A percentile compares a stretch with the other conserved stretches of the same genome.
Evolutionary conservation across 2,888 invertebrate genomes (phyloP).

Genomic region (Lepetodrilus schrolli): DNA sequence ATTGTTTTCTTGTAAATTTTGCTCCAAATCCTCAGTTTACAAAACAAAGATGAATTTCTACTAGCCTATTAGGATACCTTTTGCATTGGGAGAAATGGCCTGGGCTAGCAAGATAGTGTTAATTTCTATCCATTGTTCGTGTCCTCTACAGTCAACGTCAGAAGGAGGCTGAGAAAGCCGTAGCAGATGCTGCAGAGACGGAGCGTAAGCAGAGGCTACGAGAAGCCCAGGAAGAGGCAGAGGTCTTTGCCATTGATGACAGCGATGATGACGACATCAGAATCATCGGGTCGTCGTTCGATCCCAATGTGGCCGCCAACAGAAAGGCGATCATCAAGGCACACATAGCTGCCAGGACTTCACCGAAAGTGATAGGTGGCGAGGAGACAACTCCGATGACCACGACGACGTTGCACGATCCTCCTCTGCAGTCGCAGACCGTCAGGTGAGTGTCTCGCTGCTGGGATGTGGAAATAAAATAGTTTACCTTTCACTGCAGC

Average conservation of each 20-base stretch:
- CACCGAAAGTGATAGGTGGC: background rate
- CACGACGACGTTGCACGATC: too few relatives aligned
- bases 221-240: background rate
- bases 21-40: background rate
- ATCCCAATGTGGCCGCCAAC: constrained; percentile 32
- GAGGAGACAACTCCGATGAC: too few relatives aligned
- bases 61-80: background rate
- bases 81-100: too few relatives aligned
- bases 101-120: too few relatives aligned
- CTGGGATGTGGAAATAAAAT: too few relatives aligned
- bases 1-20: too few relatives aligned
- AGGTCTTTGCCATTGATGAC: constrained; percentile 48
- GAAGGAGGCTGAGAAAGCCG: constrained; percentile 33
- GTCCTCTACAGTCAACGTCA: background rate
- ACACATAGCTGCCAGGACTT: constrained; percentile 6
- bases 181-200: constrained; percentile 12
- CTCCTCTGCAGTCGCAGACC: too few relatives aligned
- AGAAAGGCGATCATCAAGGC: constrained; percentile 3
- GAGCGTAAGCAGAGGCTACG: constrained; percentile 7
- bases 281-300: constrained; percentile 62
- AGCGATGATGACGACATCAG: constrained; percentile 70
- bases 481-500: too few relatives aligned
- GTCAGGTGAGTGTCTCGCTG: too few relatives aligned
- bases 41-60: background rate
- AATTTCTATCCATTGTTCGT: too few relatives aligned